Base-by-base conservation (phyloP, 2,113 vertebrate species). In the Casuarius casuarius region DNA sequence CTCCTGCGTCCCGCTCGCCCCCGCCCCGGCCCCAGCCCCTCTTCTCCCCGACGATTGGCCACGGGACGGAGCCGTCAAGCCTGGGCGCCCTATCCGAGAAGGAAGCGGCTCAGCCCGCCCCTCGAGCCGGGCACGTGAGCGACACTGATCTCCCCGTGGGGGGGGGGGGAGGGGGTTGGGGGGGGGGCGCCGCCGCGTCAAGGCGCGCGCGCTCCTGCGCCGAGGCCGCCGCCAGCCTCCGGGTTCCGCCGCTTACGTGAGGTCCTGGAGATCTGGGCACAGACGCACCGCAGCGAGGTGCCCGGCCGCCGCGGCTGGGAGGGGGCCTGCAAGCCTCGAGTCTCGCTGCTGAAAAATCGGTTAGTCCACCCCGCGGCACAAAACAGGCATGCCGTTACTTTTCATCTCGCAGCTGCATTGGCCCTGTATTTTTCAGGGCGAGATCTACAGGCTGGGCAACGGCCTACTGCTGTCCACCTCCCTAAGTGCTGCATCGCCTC, bases 51-150 rank as follows among this genome's bases (percentile, higher is more conserved):
- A 2, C 0, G 68, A 94, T 62, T 90, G 95, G 87, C 1, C 11
- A 29, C 1, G 0, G 0, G 2, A 18, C 22, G 5, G 1, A 35
- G 81, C 92, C 48, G 21, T 94, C 87, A 93, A 56, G 3, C 0
- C 4, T 20, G 12, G 5, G 0, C 0, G 5, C 1, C 90, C 75
- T 62, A 89, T 93, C 61, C 5, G 7, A 2, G 23, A 20, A 21
- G 40, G 26, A 13, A 23, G 5, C 0, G 13, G 3, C 0, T 26
- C 19, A 38, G 3, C 48, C 83, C 70, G 59, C 59, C 92, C 56
- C 61, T 22, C 13, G 21, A 19, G 20, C 40, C 4, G 3, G 5
- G 23, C 5, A 77, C 56, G 28, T 42, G 33, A 2, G 13, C 22
- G 3, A 12, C 11, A 54, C 52, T 54, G 52, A 54, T 54, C 12